Evolutionary conservation across 2,888 invertebrate genomes (phyloP).

Genomic region (Microplitis deprimator): DNA sequence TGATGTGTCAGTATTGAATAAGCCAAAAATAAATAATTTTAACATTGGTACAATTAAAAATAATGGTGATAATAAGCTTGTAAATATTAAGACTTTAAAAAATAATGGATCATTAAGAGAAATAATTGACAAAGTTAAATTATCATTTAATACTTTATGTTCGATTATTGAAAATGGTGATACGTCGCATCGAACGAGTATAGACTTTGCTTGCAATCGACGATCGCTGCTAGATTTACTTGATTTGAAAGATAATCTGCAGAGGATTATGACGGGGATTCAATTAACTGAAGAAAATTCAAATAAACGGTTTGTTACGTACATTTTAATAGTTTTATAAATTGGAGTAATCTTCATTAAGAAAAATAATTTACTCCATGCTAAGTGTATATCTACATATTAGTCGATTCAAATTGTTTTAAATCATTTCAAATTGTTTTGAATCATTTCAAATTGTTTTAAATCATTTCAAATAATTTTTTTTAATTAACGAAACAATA

Average conservation of each 20-base stretch:
- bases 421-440: no score
- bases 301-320: slow-evolving; percentile 10
- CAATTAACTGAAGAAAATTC: slow-evolving; percentile 10
- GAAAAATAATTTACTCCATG: no score
- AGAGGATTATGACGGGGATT: slow-evolving; percentile 20
- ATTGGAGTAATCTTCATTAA: no score
- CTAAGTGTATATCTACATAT: no score
- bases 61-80: background rate
- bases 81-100: slow-evolving; percentile 3
- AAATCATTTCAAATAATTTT: no score
- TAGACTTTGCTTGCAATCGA: slow-evolving; percentile 22
- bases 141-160: slow-evolving; percentile 43
- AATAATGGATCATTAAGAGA: slow-evolving; percentile 28
- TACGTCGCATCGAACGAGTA: background rate
- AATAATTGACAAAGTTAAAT: slow-evolving; percentile 40
- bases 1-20: background rate
- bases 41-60: background rate
- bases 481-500: no score
- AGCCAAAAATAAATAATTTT: background rate
- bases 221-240: slow-evolving; percentile 23
- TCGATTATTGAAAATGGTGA: slow-evolving; percentile 35
- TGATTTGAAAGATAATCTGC: slow-evolving; percentile 11
- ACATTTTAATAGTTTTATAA: background rate
- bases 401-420: no score
- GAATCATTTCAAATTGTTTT: no score